Conservation (phyloP, 2,888 invertebrate species). For the Piscicola geometra region DNA sequence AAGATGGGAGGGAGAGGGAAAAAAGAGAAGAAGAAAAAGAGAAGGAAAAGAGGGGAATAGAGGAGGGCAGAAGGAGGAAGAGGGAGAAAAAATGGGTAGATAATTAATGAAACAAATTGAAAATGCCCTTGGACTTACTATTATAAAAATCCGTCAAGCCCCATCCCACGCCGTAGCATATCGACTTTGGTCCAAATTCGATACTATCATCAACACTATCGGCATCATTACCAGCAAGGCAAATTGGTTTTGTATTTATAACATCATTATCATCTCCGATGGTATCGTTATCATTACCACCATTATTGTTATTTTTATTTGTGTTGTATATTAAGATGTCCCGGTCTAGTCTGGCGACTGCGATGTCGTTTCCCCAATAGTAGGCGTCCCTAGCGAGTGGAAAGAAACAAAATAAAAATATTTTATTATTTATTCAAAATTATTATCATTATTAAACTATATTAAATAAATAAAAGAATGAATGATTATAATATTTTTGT, state of each 20-base stretch:
- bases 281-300: no score
- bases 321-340: neutral
- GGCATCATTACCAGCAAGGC: neutral
- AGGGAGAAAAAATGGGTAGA: neutral
- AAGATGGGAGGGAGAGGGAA: neutral
- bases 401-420: no score
- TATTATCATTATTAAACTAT: no score
- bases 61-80: neutral
- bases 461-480: no score
- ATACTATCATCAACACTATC: no score
- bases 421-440: no score
- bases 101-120: neutral
- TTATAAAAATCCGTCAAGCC: constrained; percentile 43
- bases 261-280: no score
- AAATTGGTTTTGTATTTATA: neutral
- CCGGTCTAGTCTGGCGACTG: constrained; percentile 40
- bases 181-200: constrained; percentile 41
- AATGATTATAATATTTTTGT: no score
- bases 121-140: neutral
- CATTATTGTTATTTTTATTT: neutral
- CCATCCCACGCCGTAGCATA: constrained; percentile 48
- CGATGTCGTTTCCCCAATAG: constrained; percentile 46
- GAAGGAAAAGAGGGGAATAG: neutral
- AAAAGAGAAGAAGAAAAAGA: neutral
- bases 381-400: neutral